Evolutionary conservation across 2,888 invertebrate species (phyloP).

Genomic region (Scaptomyza tumidula): DNA sequence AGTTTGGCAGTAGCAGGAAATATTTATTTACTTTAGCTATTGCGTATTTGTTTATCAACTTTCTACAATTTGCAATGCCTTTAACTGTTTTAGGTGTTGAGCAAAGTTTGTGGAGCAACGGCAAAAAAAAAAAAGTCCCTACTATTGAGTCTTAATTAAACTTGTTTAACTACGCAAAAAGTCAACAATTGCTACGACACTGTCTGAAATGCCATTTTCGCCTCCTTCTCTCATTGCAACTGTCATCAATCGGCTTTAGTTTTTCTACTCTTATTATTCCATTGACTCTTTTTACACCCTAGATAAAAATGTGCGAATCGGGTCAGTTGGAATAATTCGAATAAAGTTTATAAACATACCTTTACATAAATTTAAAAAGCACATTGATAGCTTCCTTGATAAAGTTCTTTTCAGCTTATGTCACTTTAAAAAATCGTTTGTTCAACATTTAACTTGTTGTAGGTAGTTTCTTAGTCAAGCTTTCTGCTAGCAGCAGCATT

Average conservation of each 20-base stretch:
- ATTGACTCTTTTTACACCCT: neutral
- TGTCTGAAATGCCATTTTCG: slow-evolving; percentile 10
- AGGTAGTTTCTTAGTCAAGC: neutral
- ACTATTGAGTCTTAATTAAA: slow-evolving; percentile 70
- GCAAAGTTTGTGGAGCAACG: slow-evolving; percentile 26
- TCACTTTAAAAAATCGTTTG: no score
- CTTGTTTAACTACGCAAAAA: slow-evolving; percentile 59
- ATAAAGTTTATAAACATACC: no score
- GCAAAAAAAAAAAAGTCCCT: slow-evolving; percentile 20
- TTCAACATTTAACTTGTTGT: no score
- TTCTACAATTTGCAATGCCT: neutral
- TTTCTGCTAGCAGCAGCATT: neutral
- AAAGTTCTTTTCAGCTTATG: neutral
- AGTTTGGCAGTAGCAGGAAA: slow-evolving; percentile 22
- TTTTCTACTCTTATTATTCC: neutral
- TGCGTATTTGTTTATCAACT: slow-evolving; percentile 41
- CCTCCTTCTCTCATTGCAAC: neutral
- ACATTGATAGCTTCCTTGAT: neutral
- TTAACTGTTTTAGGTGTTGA: slow-evolving; percentile 38
- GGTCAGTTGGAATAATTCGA: neutral
- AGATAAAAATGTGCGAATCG: neutral
- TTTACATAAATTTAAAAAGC: neutral
- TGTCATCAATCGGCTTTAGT: slow-evolving; percentile 27
- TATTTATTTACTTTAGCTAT: slow-evolving; percentile 7
- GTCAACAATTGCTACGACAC: slow-evolving; percentile 59